phyloP scores from a whole-genome alignment of 2,888 invertebrate genomes.

The Hemicrepidius hirtus region DNA sequence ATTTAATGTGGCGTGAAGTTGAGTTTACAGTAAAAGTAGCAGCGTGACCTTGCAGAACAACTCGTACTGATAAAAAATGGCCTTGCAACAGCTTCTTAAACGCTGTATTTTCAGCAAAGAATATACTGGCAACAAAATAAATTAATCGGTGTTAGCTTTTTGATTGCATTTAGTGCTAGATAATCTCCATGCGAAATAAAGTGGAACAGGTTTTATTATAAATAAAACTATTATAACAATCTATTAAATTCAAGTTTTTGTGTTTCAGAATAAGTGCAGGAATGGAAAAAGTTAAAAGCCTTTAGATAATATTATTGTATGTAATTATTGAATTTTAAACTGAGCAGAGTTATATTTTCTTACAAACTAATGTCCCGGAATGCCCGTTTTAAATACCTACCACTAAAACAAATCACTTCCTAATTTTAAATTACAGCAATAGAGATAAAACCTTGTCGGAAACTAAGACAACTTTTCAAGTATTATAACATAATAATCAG shows the following conservation, averaged over 20 bases:
- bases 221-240: constrained; percentile 20
- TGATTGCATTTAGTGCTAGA: constrained; percentile 18
- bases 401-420: too few species aligned
- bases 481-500: too few species aligned
- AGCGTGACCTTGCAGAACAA: constrained; percentile 31
- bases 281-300: too few species aligned
- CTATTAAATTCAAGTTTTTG: constrained; percentile 4
- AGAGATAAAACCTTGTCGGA: too few species aligned
- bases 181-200: constrained; percentile 19
- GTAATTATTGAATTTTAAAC: too few species aligned
- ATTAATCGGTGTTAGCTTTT: constrained; percentile 36
- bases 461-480: too few species aligned
- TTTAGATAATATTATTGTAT: too few species aligned
- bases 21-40: constrained; percentile 27
- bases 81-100: constrained; percentile 27
- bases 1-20: constrained; percentile 42
- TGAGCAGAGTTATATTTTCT: too few species aligned
- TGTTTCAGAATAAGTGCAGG: not conserved
- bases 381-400: too few species aligned
- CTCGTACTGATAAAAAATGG: constrained; percentile 30
- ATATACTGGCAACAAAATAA: constrained; percentile 23
- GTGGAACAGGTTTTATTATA: not conserved
- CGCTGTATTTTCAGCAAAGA: constrained; percentile 12
- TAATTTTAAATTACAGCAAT: too few species aligned
- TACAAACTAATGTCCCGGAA: too few species aligned